phyloP scores from a whole-genome alignment of 1,140 invertebrate species.

The Hylaeus anthracinus region DNA sequence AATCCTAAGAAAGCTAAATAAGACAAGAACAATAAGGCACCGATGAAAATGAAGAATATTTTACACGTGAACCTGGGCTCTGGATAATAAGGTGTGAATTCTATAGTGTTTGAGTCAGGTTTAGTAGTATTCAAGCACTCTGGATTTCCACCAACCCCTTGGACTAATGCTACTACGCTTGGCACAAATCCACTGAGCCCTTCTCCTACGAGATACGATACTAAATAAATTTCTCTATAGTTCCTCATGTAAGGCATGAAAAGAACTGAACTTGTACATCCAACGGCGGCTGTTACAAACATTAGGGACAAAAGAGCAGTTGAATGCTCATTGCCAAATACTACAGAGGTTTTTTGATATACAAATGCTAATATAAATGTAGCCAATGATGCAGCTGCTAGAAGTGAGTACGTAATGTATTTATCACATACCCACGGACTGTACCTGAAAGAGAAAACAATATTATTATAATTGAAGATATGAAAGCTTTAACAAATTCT shows the following conservation, averaged over 20 bases:
- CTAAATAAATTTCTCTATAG: slow-evolving; percentile 88
- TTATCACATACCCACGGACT: slow-evolving; percentile 70
- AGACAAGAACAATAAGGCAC: slow-evolving; percentile 82
- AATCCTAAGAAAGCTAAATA: slow-evolving; percentile 83
- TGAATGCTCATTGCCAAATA: slow-evolving; percentile 85
- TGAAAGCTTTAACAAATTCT: not conserved
- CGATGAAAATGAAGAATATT: slow-evolving; percentile 88
- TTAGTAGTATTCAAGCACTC: slow-evolving; percentile 78
- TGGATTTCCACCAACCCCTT: slow-evolving; percentile 89
- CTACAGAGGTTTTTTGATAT: slow-evolving; percentile 84
- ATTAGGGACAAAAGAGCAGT: slow-evolving; percentile 88
- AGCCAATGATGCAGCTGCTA: slow-evolving; percentile 85
- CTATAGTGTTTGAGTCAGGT: slow-evolving; percentile 39
- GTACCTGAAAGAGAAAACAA: slow-evolving; percentile 69
- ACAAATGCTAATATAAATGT: slow-evolving; percentile 88
- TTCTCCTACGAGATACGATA: slow-evolving; percentile 86
- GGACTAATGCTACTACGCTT: slow-evolving; percentile 90
- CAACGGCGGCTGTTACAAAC: slow-evolving; percentile 91
- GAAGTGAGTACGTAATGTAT: slow-evolving; percentile 84
- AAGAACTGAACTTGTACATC: slow-evolving; percentile 95
- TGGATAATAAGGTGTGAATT: slow-evolving; percentile 73
- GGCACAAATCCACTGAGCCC: slow-evolving; percentile 95
- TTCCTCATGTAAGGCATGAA: slow-evolving; percentile 95
- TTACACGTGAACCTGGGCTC: slow-evolving; percentile 84
- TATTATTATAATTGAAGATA: not conserved